A percentile compares a stretch with the other conserved stretches of the same genome.
Evolutionary conservation across 2,888 invertebrate species (phyloP).

Genomic region (Polyommatus iphigenia): DNA sequence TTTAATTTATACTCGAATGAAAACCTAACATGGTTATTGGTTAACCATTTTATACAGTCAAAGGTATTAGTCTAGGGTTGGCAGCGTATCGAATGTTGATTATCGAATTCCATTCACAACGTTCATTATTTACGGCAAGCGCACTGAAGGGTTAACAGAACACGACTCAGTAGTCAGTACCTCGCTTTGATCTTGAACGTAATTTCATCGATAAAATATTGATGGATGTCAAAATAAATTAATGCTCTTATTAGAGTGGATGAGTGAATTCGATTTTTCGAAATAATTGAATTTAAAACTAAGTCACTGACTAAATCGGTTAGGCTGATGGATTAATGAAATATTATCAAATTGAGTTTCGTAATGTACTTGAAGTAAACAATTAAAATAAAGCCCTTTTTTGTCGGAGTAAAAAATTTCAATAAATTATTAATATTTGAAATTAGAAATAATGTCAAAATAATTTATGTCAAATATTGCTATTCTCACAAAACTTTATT

Average conservation of each 20-base stretch:
- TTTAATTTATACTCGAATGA: background rate
- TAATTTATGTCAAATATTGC: no score
- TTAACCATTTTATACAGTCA: constrained; percentile 3
- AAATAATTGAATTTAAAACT: no score
- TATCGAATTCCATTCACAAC: constrained; percentile 52
- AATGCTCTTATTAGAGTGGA: constrained; percentile 42
- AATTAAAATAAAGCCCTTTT: no score
- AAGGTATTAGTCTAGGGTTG: constrained; percentile 51
- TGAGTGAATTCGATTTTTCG: background rate
- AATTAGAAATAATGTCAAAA: no score
- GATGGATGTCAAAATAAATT: constrained; percentile 66
- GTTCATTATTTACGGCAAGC: constrained; percentile 58
- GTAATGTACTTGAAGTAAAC: no score
- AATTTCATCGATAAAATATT: constrained; percentile 56
- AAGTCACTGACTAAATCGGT: no score
- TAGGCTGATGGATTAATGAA: no score
- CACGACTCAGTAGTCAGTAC: constrained; percentile 30
- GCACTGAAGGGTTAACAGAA: constrained; percentile 47
- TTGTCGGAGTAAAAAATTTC: no score
- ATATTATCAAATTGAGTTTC: no score
- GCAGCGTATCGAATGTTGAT: constrained; percentile 53
- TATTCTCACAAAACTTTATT: no score
- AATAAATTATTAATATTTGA: no score
- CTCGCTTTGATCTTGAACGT: constrained; percentile 44
- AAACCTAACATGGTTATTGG: background rate